A percentile compares a stretch with the other conserved stretches of the same genome.
These are phyloP conservation scores for Equus przewalskii DNA, from an alignment of 2,113 vertebrate species.

Conservation along the genomic window DNA sequence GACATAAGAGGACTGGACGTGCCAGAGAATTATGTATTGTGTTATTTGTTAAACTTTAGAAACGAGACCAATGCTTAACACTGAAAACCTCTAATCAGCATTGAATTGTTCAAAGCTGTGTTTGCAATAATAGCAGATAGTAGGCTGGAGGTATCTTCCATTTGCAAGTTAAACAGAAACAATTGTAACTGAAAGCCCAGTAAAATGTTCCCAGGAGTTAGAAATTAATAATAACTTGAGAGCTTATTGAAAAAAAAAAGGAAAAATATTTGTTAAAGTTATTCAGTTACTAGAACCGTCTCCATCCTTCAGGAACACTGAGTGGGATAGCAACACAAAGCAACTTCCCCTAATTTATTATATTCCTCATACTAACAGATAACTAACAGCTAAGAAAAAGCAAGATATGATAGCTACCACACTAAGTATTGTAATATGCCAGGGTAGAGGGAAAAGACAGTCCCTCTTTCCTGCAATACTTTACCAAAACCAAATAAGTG, in stretches of 20 bases:
- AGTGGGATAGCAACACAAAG: background rate
- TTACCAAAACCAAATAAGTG: background rate
- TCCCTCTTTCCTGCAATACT: background rate
- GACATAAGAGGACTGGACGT: constrained; percentile 55
- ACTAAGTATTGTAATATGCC: constrained; percentile 1
- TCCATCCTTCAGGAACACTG: background rate
- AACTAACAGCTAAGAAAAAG: constrained; percentile 44
- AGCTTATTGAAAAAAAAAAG: background rate
- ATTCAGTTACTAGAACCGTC: background rate
- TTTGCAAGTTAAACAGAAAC: constrained; percentile 59
- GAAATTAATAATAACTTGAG: constrained; percentile 67
- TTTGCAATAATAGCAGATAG: constrained; percentile 60
- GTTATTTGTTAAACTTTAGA: constrained; percentile 76
- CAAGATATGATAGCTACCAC: background rate
- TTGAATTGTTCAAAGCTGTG: constrained; percentile 64
- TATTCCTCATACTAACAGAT: constrained; percentile 17
- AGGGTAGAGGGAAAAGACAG: background rate
- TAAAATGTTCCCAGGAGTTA: constrained; percentile 25
- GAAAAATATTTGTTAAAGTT: constrained; percentile 32
- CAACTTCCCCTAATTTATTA: background rate
- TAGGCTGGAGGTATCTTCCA: background rate
- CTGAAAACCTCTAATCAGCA: constrained; percentile 77
- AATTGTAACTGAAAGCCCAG: constrained; percentile 53
- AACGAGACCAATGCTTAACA: constrained; percentile 55
- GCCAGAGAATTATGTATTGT: constrained; percentile 78